Conservation (phyloP, 2,888 invertebrate species). For the Amorpha juglandis region DNA sequence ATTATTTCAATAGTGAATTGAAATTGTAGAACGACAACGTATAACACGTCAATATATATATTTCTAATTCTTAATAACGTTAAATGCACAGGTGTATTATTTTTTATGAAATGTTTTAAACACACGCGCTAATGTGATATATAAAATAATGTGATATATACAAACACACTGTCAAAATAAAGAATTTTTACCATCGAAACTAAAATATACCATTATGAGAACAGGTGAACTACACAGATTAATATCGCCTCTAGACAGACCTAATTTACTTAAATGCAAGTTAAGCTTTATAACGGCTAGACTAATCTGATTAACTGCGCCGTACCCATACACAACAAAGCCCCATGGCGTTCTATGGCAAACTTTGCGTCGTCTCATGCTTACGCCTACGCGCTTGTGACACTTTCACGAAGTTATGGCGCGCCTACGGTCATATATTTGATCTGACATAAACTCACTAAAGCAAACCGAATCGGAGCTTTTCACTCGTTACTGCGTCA, state of each 20-base stretch:
- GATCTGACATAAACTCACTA: conserved; percentile 64
- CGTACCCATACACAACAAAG: conserved; percentile 49
- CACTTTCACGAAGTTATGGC: conserved; percentile 68
- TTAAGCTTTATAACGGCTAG: conserved; percentile 45
- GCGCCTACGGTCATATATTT: conserved; percentile 70
- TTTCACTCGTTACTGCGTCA: conserved; percentile 48
- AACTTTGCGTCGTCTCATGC: conserved; percentile 49
- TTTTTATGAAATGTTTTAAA: no score
- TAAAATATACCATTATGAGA: neutral
- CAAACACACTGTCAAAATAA: no score
- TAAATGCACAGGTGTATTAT: no score
- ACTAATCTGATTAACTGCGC: conserved; percentile 71
- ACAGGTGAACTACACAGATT: neutral
- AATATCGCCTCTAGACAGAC: conserved; percentile 40
- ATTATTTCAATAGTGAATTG: neutral
- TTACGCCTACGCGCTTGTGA: conserved; percentile 70
- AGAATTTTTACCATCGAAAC: neutral
- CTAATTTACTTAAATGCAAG: conserved; percentile 49
- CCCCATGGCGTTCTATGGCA: conserved; percentile 36
- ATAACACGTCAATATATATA: no score
- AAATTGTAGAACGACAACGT: neutral
- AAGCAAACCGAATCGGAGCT: conserved; percentile 58
- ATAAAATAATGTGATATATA: no score
- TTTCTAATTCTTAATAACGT: no score
- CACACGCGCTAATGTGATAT: no score